Base-by-base conservation (phyloP, 2,888 invertebrate genomes). In the Deilephila elpenor region DNA sequence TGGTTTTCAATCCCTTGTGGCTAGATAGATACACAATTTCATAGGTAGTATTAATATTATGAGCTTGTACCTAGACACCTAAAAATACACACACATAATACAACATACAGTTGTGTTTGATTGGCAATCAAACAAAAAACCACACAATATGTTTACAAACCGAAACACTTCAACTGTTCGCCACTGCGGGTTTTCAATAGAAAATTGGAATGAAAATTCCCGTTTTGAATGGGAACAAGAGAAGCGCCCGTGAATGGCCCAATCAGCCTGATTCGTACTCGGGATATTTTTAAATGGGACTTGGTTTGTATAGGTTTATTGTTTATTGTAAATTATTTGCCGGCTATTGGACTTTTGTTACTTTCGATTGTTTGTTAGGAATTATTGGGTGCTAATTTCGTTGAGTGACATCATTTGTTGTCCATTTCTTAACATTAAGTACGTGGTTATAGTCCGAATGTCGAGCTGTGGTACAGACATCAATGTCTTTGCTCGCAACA, bases 221-320 rank as follows among this genome's bases (percentile, higher is more conserved):
- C 80, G 71, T 76, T 78, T 79, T 79, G 77, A 80, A 75, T 71
- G 73, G 73, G 70, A 74, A 79, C 77, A 77, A 78, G 72, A 25
- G 44, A 20, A 17, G 19, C 44, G 25, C 51, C 76, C 79, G 79
- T 85, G 81, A 84, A 86, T 83, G 78, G 82, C 77, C 84, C 85
- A 87, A 88, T 88, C 86, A 83, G 75, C 32, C 73, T 78, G 85
- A 88, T 88, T 83, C 80, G 71, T 77, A 76, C 74, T 79, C 74
- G 51, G 44, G 44, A 29, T 67, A 53, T 60, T 71, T 71, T 67
- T 1, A 67, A 75, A 71, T 71, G 56, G 72, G 44, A 71, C 51
- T 51, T 56, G 71, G 71, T 62, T 73, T 73, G 37, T 73, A 67
- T 5, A 51, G 59, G 20, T 37, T 73, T 71, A 29, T 71, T 71